These are phyloP conservation scores for Glaucopsyche alexis DNA, from an alignment of 2,888 invertebrate species.

Conservation along the genomic window DNA sequence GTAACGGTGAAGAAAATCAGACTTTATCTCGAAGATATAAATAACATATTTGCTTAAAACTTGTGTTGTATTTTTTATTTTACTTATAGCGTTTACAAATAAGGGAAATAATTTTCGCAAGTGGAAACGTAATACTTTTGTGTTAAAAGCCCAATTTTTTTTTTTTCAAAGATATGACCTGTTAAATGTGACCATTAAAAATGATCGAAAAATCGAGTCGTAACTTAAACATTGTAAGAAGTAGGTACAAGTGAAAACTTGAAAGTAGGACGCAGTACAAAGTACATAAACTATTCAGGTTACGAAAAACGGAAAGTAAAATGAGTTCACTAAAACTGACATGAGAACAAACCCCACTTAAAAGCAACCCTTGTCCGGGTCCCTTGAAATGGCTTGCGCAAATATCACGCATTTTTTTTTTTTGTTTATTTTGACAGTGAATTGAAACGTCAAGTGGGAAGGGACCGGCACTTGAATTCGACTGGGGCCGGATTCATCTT, in stretches of 20 bases:
- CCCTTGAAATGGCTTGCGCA: slow-evolving; percentile 30
- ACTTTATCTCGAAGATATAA: not conserved
- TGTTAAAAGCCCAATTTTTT: no score
- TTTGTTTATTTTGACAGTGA: slow-evolving; percentile 39
- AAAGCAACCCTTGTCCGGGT: slow-evolving; percentile 23
- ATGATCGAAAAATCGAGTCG: no score
- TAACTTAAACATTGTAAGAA: no score
- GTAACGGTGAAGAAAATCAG: slow-evolving; percentile 21
- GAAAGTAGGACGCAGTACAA: not conserved
- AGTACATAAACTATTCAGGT: not conserved
- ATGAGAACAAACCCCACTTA: slow-evolving; percentile 28
- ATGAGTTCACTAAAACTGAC: not conserved
- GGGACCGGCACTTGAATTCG: slow-evolving; percentile 32
- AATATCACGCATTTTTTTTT: slow-evolving; percentile 37
- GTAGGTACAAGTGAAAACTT: not conserved
- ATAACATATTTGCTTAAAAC: no score
- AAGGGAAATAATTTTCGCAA: not conserved
- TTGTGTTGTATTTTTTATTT: not conserved
- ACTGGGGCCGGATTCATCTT: not conserved
- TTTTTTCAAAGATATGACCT: no score
- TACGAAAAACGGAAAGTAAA: not conserved
- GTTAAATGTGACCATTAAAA: no score
- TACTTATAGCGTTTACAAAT: not conserved
- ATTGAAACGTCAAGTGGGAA: slow-evolving; percentile 51
- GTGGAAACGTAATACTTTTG: not conserved